Base-by-base conservation (phyloP, 2,888 invertebrate genomes). In the Halictus ligatus region DNA sequence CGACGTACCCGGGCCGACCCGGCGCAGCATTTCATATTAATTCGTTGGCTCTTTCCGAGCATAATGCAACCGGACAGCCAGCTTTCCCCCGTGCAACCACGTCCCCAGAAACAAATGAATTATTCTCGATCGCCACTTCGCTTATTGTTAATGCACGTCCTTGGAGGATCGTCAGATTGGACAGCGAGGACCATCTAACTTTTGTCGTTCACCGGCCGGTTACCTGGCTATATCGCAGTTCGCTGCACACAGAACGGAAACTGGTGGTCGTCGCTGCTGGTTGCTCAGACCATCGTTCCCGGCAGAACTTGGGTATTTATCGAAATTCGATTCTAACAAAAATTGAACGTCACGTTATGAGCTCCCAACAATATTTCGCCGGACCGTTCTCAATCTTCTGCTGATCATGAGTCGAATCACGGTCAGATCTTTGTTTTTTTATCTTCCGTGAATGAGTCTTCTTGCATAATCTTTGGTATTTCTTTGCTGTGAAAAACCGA, bases 241-340 rank as follows among this genome's bases (percentile, higher is more conserved):
- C 12, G 29, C 7, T 72, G 73, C 76, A 29, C n/a, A 64, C 64
- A 35, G 40, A 76, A 46, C 18, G 46, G 48, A 69, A 69, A 29
- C 35, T 54, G 72, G 46, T 46, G n/a, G 15, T 46, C 64, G 10
- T 46, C 64, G 21, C 7, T 43, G 54, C 54, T 29, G 29, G n/a
- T 29, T 13, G 35, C 71, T 5, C 40, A n/a, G 40, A 71, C 43
- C 71, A n/a, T 71, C 40, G 5, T 10, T 43, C 6, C n/a, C 71
- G 43, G 40, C 21, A 40, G 29, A 46, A 75, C 48, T 78, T 60
- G 69, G 69, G 78, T 78, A 84, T 84, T 84, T 84, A 84, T 74
- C 43, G 84, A 78, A 69, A 75, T 75, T 84, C 78, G 84, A 84
- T 83, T 83, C 73, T 18, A 64, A 46, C 76, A 54, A 73, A 84